A percentile compares a stretch with the other conserved stretches of the same genome.
Evolutionary conservation across 2,888 invertebrate species (phyloP).

Genomic region (Embidobia sp.): DNA sequence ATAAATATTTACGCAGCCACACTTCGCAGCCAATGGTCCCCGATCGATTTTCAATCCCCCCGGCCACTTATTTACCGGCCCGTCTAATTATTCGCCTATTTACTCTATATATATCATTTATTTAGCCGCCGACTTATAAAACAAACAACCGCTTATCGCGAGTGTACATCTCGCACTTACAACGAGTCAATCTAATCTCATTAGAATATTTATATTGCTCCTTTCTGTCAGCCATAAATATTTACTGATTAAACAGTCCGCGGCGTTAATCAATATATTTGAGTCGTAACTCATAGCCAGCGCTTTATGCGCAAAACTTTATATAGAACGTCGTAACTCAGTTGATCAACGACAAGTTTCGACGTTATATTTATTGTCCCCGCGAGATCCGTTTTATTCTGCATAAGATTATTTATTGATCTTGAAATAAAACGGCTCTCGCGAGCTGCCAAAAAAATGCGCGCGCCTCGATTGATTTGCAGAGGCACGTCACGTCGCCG

Average conservation of each 20-base stretch:
- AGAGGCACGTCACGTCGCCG: constrained; percentile 45
- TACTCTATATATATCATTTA: too few species aligned
- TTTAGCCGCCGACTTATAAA: too few species aligned
- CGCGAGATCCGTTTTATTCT: background rate
- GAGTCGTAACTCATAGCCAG: constrained; percentile 28
- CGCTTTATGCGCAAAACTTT: too few species aligned
- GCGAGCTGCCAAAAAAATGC: constrained; percentile 31
- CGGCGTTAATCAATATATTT: constrained; percentile 42
- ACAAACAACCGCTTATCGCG: too few species aligned
- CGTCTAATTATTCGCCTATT: too few species aligned
- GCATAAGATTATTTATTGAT: constrained; percentile 1
- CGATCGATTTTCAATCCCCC: too few species aligned
- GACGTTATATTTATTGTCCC: too few species aligned
- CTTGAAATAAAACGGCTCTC: background rate
- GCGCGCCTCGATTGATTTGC: constrained; percentile 48
- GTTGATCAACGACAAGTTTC: too few species aligned
- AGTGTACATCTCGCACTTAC: too few species aligned
- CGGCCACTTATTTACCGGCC: too few species aligned
- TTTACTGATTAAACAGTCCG: constrained; percentile 48
- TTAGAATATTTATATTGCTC: constrained; percentile 10
- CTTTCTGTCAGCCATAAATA: constrained; percentile 20
- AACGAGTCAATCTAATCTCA: constrained; percentile 17
- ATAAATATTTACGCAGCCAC: constrained; percentile 29
- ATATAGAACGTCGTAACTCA: too few species aligned
- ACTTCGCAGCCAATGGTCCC: too few species aligned